Evolutionary conservation across 2,113 vertebrate species (phyloP).

Genomic region (Cnemophilus loriae): DNA sequence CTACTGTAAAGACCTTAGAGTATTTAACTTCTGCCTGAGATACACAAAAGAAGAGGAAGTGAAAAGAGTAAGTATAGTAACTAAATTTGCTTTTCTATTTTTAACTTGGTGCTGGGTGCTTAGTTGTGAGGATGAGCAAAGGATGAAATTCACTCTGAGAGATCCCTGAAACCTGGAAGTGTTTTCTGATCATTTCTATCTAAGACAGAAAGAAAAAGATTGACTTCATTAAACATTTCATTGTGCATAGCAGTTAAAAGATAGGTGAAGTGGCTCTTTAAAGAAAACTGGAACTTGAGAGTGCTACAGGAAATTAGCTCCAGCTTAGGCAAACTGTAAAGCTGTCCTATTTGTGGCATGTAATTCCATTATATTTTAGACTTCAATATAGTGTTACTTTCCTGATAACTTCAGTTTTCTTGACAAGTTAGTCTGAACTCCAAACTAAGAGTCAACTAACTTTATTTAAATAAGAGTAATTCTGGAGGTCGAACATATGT

Average conservation of each 20-base stretch:
- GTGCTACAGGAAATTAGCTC: not conserved
- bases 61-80: slow-evolving; percentile 76
- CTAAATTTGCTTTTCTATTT: not conserved
- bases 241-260: not conserved
- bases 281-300: not conserved
- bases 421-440: not conserved
- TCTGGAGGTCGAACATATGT: not conserved
- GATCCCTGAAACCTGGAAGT: not conserved
- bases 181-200: not conserved
- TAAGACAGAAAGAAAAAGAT: not conserved
- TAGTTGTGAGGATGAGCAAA: not conserved
- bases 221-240: not conserved
- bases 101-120: not conserved
- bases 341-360: not conserved
- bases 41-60: slow-evolving; percentile 88
- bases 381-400: not conserved
- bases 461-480: not conserved
- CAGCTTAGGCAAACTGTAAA: not conserved
- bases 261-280: not conserved
- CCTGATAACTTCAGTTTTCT: not conserved
- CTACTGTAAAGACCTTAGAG: slow-evolving; percentile 86
- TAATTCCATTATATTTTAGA: not conserved
- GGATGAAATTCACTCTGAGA: not conserved
- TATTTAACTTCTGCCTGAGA: slow-evolving; percentile 83
- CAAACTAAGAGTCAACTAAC: not conserved